Evolutionary conservation across 1,140 invertebrate species (phyloP), one percentile per base, ranked within the genome.

Genomic region (Leptopilina boulardi): DNA sequence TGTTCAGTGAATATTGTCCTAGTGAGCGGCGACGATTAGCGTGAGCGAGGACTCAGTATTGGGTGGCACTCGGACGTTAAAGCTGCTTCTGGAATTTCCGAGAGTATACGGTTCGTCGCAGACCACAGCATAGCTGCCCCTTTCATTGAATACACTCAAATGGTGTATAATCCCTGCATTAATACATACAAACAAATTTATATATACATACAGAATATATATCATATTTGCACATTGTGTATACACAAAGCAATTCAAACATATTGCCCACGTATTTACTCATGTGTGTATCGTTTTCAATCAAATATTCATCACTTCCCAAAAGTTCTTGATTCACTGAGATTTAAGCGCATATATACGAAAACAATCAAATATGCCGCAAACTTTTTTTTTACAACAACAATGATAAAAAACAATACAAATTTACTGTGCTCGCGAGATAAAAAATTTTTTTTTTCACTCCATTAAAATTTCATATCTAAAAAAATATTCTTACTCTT

Each of bases 1-100:
- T 26, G 26, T 26, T 66, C 15, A 18, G 4, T 30, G 23, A 13
- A 59, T 3, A n/a, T 13, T 11, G 23, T 66, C 11, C 59, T 66
- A 86, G 83, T 91, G 89, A 11, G 87, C 84, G 0, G 89, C 90
- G 5, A 89, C 79, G 13, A 87, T 30, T 19, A 90, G 71, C 34
- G 76, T 83, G 18, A 91, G 77, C 5, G 74, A 76, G 0, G 87
- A 83, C 41, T 83, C 83, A 21, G 83, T 88, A 23, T 87, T 87
- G 0, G 89, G 84, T 19, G 83, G 72, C 2, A 86, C 84, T 73
- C 89, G 86, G 54, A 90, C 73, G 26, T 84, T 84, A 41, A 91
- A 86, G 42, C 77, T 82, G 30, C 76, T 85, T 74, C 75, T 80
- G 38, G 86, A 84, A 59, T 75, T 79, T 74, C 89, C 90, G 3